Base-by-base conservation (phyloP, 2,888 invertebrate genomes). In the Tachina grossa region DNA sequence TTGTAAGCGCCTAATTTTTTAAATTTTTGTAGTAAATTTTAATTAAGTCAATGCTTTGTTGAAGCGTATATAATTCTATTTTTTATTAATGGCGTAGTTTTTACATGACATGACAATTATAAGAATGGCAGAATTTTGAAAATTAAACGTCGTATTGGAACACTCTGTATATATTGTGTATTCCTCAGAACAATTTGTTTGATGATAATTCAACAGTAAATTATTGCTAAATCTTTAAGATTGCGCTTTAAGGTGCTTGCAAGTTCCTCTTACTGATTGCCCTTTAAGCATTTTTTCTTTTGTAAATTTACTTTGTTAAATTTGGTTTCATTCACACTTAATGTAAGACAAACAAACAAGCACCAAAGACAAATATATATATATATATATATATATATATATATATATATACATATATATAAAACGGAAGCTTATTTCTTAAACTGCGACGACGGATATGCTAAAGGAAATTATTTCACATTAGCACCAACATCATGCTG, bases 381-480 rank as follows among this genome's bases (percentile, higher is more conserved):
- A n/a, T n/a, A n/a, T n/a, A n/a, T n/a, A n/a, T n/a, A n/a, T n/a
- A n/a, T n/a, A n/a, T n/a, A 10, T 31, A 74, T 39, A 55, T 31
- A 31, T 31, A 31, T 31, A 31, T 31, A 0, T 31, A 31, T 31
- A 31, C 6, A 6, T 31, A 6, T 31, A 22, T 10, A 69, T 63
- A 74, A 75, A 76, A 72, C 79, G 81, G 82, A 82, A 87, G 72
- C 84, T 76, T 79, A 77, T 78, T 82, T 75, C 75, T 74, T 41
- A 78, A 81, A 85, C 49, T 77, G 57, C 75, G 74, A 66, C 77
- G 74, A 74, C 84, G 85, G 81, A 84, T 84, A 79, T 87, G 83
- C 85, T 80, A 80, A 79, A 85, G 87, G 86, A 87, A 87, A 86
- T 87, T 87, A 87, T 85, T 87, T 82, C 75, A 83, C 84, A 87